Percentiles rank a stretch among this genome's conserved stretches.
Evolutionary conservation across 2,113 vertebrate genomes (phyloP).

Genomic region (Plotosus lineatus): DNA sequence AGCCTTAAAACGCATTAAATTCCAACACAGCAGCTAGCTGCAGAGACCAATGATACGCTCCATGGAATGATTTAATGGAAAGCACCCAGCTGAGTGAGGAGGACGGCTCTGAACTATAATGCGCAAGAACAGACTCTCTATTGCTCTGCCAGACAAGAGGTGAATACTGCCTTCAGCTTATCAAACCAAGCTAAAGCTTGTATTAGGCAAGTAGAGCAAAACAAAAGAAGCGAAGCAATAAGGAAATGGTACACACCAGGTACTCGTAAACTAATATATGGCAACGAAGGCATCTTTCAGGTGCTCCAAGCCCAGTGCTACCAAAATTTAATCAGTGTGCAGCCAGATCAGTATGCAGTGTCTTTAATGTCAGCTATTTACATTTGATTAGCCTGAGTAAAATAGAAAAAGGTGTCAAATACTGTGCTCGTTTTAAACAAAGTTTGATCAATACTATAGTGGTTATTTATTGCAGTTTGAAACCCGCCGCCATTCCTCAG

Average conservation of each 20-base stretch:
- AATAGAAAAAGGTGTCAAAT: constrained; percentile 26
- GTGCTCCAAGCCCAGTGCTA: constrained; percentile 16
- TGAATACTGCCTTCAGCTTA: constrained; percentile 1
- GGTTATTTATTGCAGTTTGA: constrained; percentile 42
- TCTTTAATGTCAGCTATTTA: constrained; percentile 11
- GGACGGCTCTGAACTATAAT: constrained; percentile 28
- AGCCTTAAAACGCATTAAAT: constrained; percentile 44
- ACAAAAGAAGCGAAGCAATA: constrained; percentile 11
- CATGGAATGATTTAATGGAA: constrained; percentile 49
- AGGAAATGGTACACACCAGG: constrained; percentile 20
- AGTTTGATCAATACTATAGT: constrained; percentile 31
- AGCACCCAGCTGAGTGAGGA: constrained; percentile 22
- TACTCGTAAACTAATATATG: background rate
- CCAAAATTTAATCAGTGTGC: constrained; percentile 17
- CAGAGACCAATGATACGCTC: constrained; percentile 42
- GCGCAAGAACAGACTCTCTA: constrained; percentile 28
- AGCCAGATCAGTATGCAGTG: constrained; percentile 12
- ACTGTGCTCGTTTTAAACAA: constrained; percentile 27
- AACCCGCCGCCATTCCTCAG: constrained; percentile 14
- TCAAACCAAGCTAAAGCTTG: background rate
- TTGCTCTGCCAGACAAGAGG: constrained; percentile 38
- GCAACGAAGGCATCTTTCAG: background rate
- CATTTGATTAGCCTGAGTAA: constrained; percentile 34
- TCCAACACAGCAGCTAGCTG: constrained; percentile 31
- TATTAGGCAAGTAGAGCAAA: constrained; percentile 18